A percentile compares a stretch with the other conserved stretches of the same genome.
Conservation (phyloP, 2,888 invertebrate genomes). For the Catonia carolina region DNA sequence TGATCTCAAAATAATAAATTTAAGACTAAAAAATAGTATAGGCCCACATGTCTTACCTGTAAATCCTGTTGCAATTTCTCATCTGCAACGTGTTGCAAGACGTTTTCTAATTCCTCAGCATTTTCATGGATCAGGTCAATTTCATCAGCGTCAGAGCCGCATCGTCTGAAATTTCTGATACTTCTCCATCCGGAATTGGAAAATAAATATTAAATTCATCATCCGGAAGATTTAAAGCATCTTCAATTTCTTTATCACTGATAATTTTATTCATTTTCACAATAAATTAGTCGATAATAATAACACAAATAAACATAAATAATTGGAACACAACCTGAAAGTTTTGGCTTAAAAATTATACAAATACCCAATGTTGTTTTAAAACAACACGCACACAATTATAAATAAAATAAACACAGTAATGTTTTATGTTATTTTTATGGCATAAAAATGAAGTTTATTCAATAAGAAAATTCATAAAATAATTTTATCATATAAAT, state of each 20-base stretch:
- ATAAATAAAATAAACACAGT: constrained; percentile 2
- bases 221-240: neutral
- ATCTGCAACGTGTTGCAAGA: neutral
- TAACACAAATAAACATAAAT: neutral
- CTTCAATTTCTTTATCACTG: neutral
- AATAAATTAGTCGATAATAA: neutral
- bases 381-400: neutral
- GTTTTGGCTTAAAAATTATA: neutral
- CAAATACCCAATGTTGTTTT: neutral
- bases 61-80: neutral
- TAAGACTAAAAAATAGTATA: no score
- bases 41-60: constrained; percentile 3
- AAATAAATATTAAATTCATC: neutral
- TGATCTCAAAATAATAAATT: no score
- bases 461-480: no score
- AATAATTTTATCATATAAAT: no score
- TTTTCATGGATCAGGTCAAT: neutral
- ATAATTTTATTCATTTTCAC: neutral
- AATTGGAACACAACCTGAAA: neutral
- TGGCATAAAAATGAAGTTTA: no score
- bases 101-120: neutral
- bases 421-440: no score
- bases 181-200: neutral
- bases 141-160: neutral
- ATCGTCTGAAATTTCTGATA: neutral